Evolutionary conservation across 2,113 vertebrate genomes (phyloP), one percentile per base, ranked within the genome.

Genomic region (Dipodomys spectabilis): DNA sequence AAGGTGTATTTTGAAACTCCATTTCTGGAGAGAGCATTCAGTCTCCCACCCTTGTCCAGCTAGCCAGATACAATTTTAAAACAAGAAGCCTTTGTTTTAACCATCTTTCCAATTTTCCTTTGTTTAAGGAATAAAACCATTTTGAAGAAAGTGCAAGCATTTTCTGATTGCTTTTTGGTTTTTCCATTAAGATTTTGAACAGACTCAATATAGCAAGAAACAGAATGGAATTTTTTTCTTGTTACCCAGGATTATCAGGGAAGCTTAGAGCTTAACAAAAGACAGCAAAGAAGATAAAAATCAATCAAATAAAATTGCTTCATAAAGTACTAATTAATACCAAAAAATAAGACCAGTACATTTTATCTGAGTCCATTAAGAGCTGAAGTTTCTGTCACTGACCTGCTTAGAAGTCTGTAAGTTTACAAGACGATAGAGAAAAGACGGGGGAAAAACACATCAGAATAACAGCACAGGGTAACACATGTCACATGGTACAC

Each of bases 161-260:
- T 96, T 97, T 97, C 80, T 97, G 88, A 95, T 90, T 96, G 89
- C 9, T 80, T 91, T 95, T 95, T 71, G 20, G 23, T 57, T 20
- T 96, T 94, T 79, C 64, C 82, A 57, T 94, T 96, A 96, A 78
- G 35, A 90, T 95, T 85, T 97, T 97, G 90, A 62, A 96, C 30
- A 95, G 44, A 95, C 93, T 96, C 96, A 45, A 92, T 91, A 74
- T 30, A 92, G 79, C 28, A 91, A 19, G 60, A 73, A 69, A 95
- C 45, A 64, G 13, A 83, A 9, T 92, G 25, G 71, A 62, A 20
- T 28, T 95, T 94, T 95, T 28, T 49, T 57, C 1, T 83, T 91
- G 30, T 64, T 64, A 64, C 62, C 16, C 45, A 81, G 67, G 82
- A 89, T 84, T 83, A 92, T 80, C 45, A 93, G 45, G 64, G 71